These are phyloP conservation scores for Pseudochaenichthys georgianus DNA, from an alignment of 2,797 vertebrate species.

Conservation along the genomic window DNA sequence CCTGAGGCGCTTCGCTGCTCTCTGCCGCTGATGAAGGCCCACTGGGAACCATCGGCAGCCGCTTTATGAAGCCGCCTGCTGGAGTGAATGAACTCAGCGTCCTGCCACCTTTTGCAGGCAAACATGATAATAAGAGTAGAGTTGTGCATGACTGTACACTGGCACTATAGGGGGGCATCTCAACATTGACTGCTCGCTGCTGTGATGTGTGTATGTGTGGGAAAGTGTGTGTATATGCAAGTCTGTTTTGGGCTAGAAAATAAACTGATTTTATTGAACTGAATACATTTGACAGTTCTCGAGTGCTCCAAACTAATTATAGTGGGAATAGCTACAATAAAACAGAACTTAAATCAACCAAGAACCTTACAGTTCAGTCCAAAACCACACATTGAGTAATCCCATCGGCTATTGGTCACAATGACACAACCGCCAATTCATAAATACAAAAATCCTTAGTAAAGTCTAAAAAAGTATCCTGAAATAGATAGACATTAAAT, in stretches of 20 bases:
- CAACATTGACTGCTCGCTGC: conserved; percentile 23
- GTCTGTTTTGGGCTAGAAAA: conserved; percentile 4
- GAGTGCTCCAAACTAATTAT: conserved; percentile 25
- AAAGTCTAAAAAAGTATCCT: too few relatives aligned
- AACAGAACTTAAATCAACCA: background rate
- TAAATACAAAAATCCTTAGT: too few relatives aligned
- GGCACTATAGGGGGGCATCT: conserved; percentile 45
- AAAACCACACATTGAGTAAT: background rate
- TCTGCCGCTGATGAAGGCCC: conserved; percentile 65
- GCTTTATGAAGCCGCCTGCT: conserved; percentile 74
- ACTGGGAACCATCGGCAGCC: conserved; percentile 61
- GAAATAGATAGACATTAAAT: too few relatives aligned
- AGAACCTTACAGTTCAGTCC: background rate
- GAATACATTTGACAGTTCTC: conserved; percentile 16
- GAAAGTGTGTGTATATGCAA: conserved; percentile 10
- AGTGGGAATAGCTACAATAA: conserved; percentile 3
- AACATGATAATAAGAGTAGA: conserved; percentile 69
- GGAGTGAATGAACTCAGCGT: conserved; percentile 59
- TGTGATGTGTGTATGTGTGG: conserved; percentile 17
- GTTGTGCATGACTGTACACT: conserved; percentile 59
- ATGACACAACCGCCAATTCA: too few relatives aligned
- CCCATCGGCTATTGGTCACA: too few relatives aligned
- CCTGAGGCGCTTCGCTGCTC: conserved; percentile 61
- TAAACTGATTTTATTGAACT: conserved; percentile 7
- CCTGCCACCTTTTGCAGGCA: conserved; percentile 59